phyloP scores from a whole-genome alignment of 2,888 invertebrate species.

The Unio delphinus region DNA sequence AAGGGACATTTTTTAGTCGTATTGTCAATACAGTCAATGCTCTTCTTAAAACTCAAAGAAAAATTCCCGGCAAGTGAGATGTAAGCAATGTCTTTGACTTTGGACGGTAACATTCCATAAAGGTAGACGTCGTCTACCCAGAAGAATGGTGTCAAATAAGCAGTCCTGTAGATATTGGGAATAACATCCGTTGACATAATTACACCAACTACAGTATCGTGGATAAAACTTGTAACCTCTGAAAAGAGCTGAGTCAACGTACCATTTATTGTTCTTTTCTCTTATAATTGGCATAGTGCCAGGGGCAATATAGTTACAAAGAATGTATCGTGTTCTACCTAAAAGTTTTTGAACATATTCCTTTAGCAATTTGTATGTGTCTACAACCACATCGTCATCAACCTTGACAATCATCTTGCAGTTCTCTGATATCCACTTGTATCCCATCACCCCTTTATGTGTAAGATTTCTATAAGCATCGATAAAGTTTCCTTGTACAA shows the following conservation, averaged over 20 bases:
- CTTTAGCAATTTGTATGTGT: conserved; percentile 27
- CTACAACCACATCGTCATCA: conserved; percentile 52
- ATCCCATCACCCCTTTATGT: conserved; percentile 49
- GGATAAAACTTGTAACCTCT: conserved; percentile 29
- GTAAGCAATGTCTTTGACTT: conserved; percentile 24
- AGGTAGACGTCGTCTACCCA: conserved; percentile 38
- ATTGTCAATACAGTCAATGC: conserved; percentile 22
- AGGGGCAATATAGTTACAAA: conserved; percentile 30
- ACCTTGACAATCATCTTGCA: conserved; percentile 47
- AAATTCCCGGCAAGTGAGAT: conserved; percentile 12
- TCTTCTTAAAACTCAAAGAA: conserved; percentile 5
- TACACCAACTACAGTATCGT: conserved; percentile 30
- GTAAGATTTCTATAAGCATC: conserved; percentile 51
- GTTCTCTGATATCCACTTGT: conserved; percentile 45
- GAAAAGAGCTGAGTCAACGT: conserved; percentile 20
- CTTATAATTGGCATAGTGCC: conserved; percentile 31
- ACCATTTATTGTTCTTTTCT: conserved; percentile 26
- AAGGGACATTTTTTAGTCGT: conserved; percentile 19
- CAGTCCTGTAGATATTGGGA: conserved; percentile 24
- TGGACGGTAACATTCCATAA: conserved; percentile 26
- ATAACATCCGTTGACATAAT: conserved; percentile 30
- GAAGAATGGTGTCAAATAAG: conserved; percentile 32
- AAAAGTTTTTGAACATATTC: conserved; percentile 18
- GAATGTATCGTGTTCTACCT: conserved; percentile 19
- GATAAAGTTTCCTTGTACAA: conserved; percentile 23